Conservation (phyloP, 2,113 vertebrate genomes). For the Gavialis gangeticus region DNA sequence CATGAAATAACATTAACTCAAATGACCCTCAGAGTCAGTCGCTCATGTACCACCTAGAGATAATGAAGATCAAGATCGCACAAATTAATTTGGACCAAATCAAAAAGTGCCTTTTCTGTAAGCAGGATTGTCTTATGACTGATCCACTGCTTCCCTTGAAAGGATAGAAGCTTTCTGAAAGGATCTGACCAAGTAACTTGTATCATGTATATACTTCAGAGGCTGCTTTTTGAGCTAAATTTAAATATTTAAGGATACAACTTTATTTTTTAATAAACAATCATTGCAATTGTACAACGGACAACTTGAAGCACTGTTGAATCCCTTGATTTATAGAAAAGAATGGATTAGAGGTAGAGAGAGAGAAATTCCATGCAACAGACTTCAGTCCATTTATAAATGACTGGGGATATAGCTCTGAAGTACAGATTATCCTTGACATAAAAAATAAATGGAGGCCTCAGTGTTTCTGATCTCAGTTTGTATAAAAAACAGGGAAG, state of each 20-base stretch:
- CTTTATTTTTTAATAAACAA: not conserved
- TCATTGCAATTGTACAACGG: constrained; percentile 38
- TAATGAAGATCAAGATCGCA: constrained; percentile 34
- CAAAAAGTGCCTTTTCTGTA: constrained; percentile 49
- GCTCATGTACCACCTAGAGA: not conserved
- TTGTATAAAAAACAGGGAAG: constrained; percentile 4
- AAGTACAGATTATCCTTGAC: not conserved
- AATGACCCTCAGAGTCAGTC: not conserved
- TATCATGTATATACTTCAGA: constrained; percentile 22
- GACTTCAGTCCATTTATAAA: not conserved
- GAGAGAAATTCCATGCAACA: not conserved
- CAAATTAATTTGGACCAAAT: not conserved
- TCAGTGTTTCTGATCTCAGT: not conserved
- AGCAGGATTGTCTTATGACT: constrained; percentile 52
- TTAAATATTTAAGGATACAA: constrained; percentile 32
- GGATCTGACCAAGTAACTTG: constrained; percentile 19
- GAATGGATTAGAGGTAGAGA: constrained; percentile 17
- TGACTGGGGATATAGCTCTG: not conserved
- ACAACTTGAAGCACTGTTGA: not conserved
- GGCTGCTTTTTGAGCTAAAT: constrained; percentile 22
- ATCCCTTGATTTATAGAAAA: constrained; percentile 50
- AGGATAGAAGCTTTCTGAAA: constrained; percentile 25
- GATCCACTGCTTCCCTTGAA: constrained; percentile 10
- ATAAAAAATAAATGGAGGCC: not conserved
- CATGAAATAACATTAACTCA: not conserved